Evolutionary conservation across 1,140 invertebrate genomes (phyloP), one percentile per base, ranked within the genome.

Genomic region (Microplitis mediator): DNA sequence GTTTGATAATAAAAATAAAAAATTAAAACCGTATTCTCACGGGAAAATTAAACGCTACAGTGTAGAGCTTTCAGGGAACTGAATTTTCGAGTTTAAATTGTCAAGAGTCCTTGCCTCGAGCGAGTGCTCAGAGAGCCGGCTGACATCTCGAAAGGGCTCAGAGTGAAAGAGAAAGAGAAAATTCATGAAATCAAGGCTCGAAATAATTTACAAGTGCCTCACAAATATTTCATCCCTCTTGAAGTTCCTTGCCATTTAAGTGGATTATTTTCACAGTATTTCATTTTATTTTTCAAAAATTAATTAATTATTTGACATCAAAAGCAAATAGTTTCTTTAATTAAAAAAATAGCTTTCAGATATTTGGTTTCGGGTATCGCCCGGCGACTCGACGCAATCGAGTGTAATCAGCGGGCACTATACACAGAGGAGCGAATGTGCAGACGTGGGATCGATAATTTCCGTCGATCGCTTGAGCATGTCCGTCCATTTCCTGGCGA

Each of bases 381-480:
- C 23, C 23, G 23, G 39, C 6, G 6, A 45, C 6, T 45, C 4
- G 32, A 32, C 60, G 60, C 14, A n/a, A 62, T 62, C 36, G 60
- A 32, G 8, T 13, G 60, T 62, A n/a, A 14, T n/a, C 34, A 36
- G 62, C 16, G n/a, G 39, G 31, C 31, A 9, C n/a, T 54, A n/a
- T 54, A 11, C 6, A 16, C 2, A 16, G 14, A 9, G 3, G 14
- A 23, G 0, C 11, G 45, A 9, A 51, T 4, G n/a, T 54, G 45
- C 4, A 51, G 52, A 51, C 61, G 36, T 36, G 35, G 6, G 50
- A 66, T 72, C 70, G 52, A 62, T 72, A 72, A 72, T 45, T 60
- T 56, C 23, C 45, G 39, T 66, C 35, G 63, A 72, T 52, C 34
- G 62, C 32, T n/a, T 34, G 31, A 61, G 35, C 70, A 62, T 62